Percentiles rank a stretch among this genome's conserved stretches.
These are phyloP conservation scores for Prinia subflava DNA, from an alignment of 2,113 vertebrate species.

Conservation along the genomic window DNA sequence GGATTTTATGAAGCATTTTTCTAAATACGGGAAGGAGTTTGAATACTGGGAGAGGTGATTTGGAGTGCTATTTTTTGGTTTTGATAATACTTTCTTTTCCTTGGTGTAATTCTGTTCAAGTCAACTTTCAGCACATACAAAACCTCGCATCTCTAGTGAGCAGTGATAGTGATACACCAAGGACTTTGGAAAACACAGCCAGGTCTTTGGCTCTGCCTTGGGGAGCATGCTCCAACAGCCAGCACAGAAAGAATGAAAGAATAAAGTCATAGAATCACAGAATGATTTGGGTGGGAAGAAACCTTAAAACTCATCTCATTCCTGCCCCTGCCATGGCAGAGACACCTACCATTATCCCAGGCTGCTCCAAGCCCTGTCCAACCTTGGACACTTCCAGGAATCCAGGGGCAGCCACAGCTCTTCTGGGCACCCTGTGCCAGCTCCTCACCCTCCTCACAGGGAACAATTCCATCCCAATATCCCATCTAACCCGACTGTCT, in stretches of 20 bases:
- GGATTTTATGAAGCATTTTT: not conserved
- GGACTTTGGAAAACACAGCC: not conserved
- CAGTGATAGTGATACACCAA: not conserved
- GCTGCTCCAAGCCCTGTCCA: fast-evolving
- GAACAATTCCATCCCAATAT: not conserved
- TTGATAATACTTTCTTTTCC: not conserved
- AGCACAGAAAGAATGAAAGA: not conserved
- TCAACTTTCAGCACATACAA: not conserved
- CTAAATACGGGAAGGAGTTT: not conserved
- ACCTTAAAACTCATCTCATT: not conserved
- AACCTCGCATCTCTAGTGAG: not conserved
- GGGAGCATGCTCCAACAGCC: not conserved
- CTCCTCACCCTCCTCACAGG: fast-evolving
- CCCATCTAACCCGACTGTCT: too few species aligned
- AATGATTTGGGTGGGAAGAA: not conserved
- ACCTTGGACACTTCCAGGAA: not conserved
- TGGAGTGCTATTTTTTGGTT: not conserved
- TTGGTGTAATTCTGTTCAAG: not conserved
- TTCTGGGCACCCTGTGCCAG: not conserved
- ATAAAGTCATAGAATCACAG: not conserved
- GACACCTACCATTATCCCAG: not conserved
- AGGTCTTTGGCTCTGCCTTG: not conserved
- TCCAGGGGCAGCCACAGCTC: not conserved
- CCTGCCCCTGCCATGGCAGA: not conserved
- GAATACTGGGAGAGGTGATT: not conserved